Evolutionary conservation across 2,888 invertebrate species (phyloP).

Genomic region (Drosophila acutilabella): DNA sequence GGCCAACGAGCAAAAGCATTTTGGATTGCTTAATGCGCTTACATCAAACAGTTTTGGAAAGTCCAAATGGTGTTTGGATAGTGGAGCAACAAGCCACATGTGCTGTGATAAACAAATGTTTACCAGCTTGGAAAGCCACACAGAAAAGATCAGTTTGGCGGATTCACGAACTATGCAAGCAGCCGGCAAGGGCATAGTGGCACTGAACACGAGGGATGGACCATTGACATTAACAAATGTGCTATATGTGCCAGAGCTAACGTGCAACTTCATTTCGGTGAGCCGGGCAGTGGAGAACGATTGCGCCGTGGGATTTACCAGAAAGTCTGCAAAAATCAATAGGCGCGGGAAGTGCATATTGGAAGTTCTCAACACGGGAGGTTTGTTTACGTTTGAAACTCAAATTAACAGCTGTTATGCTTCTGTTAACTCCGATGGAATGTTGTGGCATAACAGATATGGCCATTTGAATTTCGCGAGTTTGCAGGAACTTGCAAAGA

Average conservation of each 20-base stretch:
- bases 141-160: constrained; percentile 23
- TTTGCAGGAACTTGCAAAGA: constrained; percentile 4
- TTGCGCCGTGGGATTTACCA: constrained; percentile 7
- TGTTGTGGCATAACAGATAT: not conserved
- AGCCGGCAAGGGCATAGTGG: constrained; percentile 2
- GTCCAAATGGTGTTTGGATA: constrained; percentile 12
- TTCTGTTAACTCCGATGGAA: not conserved
- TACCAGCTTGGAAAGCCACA: constrained; percentile 3
- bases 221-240: not conserved
- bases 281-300: constrained; percentile 1
- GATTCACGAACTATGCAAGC: constrained; percentile 11
- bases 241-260: constrained; percentile 3
- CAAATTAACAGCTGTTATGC: constrained; percentile 10
- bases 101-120: too few species aligned
- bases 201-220: not conserved
- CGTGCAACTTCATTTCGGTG: not conserved
- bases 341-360: not conserved
- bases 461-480: constrained; percentile 6
- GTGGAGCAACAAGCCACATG: constrained; percentile 17
- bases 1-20: not conserved
- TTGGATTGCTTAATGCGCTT: constrained; percentile 1
- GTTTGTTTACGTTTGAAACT: not conserved
- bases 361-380: not conserved
- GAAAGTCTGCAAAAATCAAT: not conserved
- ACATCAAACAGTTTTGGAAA: constrained; percentile 8